Conservation (phyloP, 2,888 invertebrate genomes). For the Aleiodes leptofemur region DNA sequence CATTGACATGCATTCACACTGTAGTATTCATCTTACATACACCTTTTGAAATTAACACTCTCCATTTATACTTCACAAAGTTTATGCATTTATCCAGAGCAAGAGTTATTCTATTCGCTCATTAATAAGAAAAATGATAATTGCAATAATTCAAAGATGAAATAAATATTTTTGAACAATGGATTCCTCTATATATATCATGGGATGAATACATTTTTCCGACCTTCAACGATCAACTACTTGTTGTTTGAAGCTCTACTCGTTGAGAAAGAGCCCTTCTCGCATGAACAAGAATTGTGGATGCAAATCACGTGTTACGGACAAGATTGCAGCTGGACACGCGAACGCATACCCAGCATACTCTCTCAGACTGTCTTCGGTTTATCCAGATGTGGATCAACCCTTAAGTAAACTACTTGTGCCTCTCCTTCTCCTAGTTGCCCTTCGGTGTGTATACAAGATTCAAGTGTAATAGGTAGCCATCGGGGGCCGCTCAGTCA, state of each 20-base stretch:
- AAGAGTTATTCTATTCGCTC: too few species aligned
- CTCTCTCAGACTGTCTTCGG: not conserved
- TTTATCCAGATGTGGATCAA: constrained; percentile 33
- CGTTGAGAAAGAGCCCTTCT: constrained; percentile 1
- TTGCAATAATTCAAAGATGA: too few species aligned
- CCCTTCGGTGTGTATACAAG: constrained; percentile 22
- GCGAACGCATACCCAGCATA: constrained; percentile 31
- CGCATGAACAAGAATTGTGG: constrained; percentile 38
- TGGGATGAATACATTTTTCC: too few species aligned
- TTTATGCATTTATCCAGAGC: too few species aligned
- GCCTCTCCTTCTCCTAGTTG: constrained; percentile 14
- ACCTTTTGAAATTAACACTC: too few species aligned
- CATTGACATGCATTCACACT: constrained; percentile 73
- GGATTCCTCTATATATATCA: too few species aligned
- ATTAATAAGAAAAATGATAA: too few species aligned
- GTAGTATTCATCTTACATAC: constrained; percentile 67
- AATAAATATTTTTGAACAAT: too few species aligned
- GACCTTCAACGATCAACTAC: too few species aligned
- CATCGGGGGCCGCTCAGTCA: constrained; percentile 34
- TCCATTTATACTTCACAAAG: too few species aligned
- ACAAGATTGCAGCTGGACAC: constrained; percentile 45
- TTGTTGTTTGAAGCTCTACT: not conserved
- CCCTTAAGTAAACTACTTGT: constrained; percentile 45
- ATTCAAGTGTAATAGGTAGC: constrained; percentile 42
- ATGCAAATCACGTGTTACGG: constrained; percentile 47